A percentile compares a stretch with the other conserved stretches of the same genome.
Evolutionary conservation across 2,797 vertebrate genomes (phyloP).

Genomic region (Dryobates pubescens): DNA sequence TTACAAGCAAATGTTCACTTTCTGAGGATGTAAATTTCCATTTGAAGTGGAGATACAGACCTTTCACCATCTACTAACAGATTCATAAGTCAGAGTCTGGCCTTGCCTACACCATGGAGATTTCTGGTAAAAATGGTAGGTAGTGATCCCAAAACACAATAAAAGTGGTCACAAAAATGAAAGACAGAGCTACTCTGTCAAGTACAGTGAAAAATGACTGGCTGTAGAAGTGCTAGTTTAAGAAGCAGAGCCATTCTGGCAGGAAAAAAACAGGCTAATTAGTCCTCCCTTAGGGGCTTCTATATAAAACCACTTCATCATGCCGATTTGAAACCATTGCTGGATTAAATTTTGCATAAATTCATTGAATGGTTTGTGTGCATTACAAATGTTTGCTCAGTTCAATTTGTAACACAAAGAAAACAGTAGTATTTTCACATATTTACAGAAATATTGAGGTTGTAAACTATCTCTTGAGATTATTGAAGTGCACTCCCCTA

Average conservation of each 20-base stretch:
- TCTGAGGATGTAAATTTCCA: background rate
- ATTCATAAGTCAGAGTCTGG: background rate
- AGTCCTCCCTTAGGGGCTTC: background rate
- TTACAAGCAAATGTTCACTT: background rate
- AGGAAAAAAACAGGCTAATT: background rate
- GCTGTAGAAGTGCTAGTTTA: background rate
- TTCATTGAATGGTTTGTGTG: background rate
- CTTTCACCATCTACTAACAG: background rate
- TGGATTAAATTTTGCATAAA: background rate
- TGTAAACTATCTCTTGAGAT: background rate
- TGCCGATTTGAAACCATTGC: background rate
- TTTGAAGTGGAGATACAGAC: background rate
- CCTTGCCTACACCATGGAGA: background rate
- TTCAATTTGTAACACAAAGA: background rate
- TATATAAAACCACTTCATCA: background rate
- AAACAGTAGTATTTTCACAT: background rate
- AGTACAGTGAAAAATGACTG: background rate
- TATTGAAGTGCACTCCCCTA: background rate
- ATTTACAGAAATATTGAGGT: background rate
- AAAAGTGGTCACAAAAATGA: background rate
- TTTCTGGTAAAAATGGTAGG: background rate
- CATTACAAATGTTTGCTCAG: background rate
- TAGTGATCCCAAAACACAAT: background rate
- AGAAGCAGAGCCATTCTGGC: background rate
- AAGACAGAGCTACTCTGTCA: background rate